Evolutionary conservation across 2,113 vertebrate species (phyloP).

Genomic region (Clinocottus analis): DNA sequence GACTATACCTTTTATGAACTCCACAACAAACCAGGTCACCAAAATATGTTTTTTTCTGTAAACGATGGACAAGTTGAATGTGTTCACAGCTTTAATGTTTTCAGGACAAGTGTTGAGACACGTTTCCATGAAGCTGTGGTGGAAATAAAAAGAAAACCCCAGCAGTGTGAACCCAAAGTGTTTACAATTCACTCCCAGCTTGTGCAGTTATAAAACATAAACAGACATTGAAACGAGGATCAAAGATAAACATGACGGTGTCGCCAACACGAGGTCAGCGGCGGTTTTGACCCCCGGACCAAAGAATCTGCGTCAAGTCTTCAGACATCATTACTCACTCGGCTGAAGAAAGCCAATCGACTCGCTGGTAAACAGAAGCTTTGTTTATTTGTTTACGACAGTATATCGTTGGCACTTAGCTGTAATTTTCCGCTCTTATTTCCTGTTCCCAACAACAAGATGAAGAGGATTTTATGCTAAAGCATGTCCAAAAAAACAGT

Average conservation of each 20-base stretch:
- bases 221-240: constrained; percentile 7
- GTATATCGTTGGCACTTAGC: constrained; percentile 13
- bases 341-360: constrained; percentile 14
- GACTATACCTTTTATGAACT: neutral
- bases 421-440: constrained; percentile 53
- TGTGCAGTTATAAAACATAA: constrained; percentile 28
- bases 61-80: neutral
- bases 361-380: constrained; percentile 10
- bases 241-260: constrained; percentile 39
- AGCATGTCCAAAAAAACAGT: constrained; percentile 16
- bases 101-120: neutral
- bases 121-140: neutral
- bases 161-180: constrained; percentile 1
- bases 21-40: no score
- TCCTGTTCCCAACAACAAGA: constrained; percentile 60
- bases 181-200: constrained; percentile 16
- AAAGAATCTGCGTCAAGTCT: constrained; percentile 47
- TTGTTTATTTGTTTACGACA: constrained; percentile 40
- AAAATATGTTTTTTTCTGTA: neutral
- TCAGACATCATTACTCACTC: constrained; percentile 19
- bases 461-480: constrained; percentile 35
- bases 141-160: neutral
- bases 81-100: neutral
- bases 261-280: constrained; percentile 17
- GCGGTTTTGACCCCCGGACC: constrained; percentile 2